Conservation (phyloP, 2,113 vertebrate species). For the Gavialis gangeticus region DNA sequence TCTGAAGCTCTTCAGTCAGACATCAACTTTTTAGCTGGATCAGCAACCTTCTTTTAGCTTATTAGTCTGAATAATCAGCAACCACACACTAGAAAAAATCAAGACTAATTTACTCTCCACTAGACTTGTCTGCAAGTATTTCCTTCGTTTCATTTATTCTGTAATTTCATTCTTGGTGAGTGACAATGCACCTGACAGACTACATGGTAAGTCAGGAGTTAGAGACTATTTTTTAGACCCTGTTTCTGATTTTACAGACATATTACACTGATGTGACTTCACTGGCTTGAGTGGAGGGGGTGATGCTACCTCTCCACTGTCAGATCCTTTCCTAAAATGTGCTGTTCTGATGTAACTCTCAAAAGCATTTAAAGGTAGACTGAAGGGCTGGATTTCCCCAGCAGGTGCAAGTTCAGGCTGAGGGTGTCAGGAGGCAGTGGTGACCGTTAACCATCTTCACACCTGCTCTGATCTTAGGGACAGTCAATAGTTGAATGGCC, state of each 20-base stretch:
- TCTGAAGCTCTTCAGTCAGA: constrained; percentile 58
- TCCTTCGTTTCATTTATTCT: constrained; percentile 6
- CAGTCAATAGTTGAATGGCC: neutral
- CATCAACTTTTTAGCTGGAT: constrained; percentile 20
- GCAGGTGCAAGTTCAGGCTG: neutral
- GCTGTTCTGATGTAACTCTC: neutral
- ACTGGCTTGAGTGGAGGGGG: neutral
- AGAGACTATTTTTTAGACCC: neutral
- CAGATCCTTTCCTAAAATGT: neutral
- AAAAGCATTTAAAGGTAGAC: neutral
- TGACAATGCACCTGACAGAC: neutral
- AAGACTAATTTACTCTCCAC: neutral
- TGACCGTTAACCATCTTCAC: neutral
- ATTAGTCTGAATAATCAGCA: neutral
- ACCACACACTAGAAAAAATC: neutral
- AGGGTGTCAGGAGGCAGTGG: neutral
- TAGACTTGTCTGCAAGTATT: neutral
- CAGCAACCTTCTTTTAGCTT: constrained; percentile 9
- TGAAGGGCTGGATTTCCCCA: neutral
- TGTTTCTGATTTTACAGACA: neutral
- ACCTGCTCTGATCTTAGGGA: neutral
- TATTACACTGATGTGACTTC: neutral
- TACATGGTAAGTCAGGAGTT: neutral
- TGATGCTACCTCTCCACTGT: neutral
- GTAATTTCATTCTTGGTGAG: neutral